phyloP scores from a whole-genome alignment of 2,113 vertebrate genomes.

The Phylloscopus trochilus region DNA sequence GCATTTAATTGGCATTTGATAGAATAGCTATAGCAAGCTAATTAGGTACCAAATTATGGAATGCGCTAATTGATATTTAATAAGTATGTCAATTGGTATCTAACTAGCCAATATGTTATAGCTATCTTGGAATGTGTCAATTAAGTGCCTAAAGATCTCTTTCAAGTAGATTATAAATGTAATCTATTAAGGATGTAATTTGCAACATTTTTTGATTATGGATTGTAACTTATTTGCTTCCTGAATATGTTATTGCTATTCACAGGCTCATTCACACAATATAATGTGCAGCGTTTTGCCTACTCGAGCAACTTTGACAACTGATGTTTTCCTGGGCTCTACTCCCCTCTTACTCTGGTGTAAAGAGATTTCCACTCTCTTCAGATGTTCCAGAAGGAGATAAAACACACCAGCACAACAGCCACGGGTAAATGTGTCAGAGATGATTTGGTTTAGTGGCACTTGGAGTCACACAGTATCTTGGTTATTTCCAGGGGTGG shows the following conservation, averaged over 20 bases:
- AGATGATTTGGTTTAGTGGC: neutral
- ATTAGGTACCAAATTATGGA: conserved; percentile 80
- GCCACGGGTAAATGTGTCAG: rapidly evolving
- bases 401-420: neutral
- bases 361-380: neutral
- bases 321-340: neutral
- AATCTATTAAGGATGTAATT: conserved; percentile 63
- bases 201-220: conserved; percentile 63
- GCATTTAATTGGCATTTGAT: conserved; percentile 81
- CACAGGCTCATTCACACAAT: neutral
- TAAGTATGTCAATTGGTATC: conserved; percentile 79
- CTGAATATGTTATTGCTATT: conserved; percentile 1
- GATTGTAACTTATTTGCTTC: conserved; percentile 49
- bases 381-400: too few relatives aligned
- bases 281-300: neutral
- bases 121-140: conserved; percentile 76
- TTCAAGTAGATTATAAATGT: conserved; percentile 71
- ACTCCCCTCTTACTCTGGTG: neutral
- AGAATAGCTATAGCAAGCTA: conserved; percentile 78
- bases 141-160: conserved; percentile 77
- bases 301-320: neutral
- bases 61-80: conserved; percentile 82
- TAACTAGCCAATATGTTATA: conserved; percentile 77
- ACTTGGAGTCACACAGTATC: neutral
- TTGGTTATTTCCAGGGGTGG: neutral